These are phyloP conservation scores for Cheilosia scutellata DNA, from an alignment of 2,888 invertebrate species.

Conservation along the genomic window DNA sequence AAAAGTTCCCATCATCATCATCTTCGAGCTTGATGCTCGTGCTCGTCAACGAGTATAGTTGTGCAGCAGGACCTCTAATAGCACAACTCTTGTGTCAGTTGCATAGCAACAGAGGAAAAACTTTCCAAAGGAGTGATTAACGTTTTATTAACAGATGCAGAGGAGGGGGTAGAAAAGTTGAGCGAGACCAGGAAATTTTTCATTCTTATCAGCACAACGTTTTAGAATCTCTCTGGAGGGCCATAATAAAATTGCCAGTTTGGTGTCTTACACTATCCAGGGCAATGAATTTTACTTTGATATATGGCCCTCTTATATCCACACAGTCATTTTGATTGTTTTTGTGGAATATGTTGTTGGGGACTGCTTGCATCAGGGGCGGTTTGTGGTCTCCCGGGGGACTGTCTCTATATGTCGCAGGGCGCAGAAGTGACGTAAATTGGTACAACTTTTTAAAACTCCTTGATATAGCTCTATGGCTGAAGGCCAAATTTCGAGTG, in stretches of 20 bases:
- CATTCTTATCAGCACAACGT: slow-evolving; percentile 69
- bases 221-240: slow-evolving; percentile 53
- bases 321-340: slow-evolving; percentile 37
- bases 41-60: slow-evolving; percentile 26
- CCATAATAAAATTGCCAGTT: slow-evolving; percentile 53
- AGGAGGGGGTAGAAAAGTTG: background rate
- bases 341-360: slow-evolving; percentile 1
- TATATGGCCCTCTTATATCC: slow-evolving; percentile 33
- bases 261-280: slow-evolving; percentile 38
- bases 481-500: too few relatives aligned
- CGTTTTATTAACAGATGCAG: slow-evolving; percentile 63
- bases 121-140: slow-evolving; percentile 73
- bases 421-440: slow-evolving; percentile 7
- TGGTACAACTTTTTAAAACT: background rate
- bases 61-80: background rate
- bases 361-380: slow-evolving; percentile 3
- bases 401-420: background rate
- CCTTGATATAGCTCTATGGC: too few relatives aligned
- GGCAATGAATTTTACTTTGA: slow-evolving; percentile 51
- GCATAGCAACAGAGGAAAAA: slow-evolving; percentile 49
- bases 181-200: slow-evolving; percentile 47
- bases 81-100: slow-evolving; percentile 47
- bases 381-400: background rate
- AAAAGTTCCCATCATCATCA: slow-evolving; percentile 61
- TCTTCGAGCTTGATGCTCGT: slow-evolving; percentile 32